Percentiles rank a stretch among this genome's conserved stretches.
Evolutionary conservation across 2,888 invertebrate genomes (phyloP).

Genomic region (Nasonia oneida): DNA sequence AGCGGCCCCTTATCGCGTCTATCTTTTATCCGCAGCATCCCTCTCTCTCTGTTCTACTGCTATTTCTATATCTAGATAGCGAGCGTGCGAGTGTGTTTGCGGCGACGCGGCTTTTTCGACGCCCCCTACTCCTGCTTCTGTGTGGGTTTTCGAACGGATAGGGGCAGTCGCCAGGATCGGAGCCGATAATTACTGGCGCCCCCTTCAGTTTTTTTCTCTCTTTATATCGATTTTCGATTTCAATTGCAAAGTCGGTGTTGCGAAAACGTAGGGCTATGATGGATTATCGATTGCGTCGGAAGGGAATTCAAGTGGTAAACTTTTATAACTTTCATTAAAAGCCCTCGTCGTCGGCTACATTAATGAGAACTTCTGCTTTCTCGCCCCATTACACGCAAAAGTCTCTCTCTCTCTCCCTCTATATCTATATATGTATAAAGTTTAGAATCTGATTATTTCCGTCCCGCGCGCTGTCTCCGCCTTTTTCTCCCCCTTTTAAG

Average conservation of each 20-base stretch:
- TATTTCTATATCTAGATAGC: background rate
- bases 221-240: background rate
- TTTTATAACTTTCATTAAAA: constrained; percentile 20
- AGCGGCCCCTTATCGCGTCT: background rate
- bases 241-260: no score
- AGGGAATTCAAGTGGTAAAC: background rate
- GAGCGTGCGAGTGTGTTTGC: background rate
- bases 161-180: constrained; percentile 38
- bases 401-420: no score
- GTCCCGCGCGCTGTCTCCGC: background rate
- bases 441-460: constrained; percentile 48
- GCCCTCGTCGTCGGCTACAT: constrained; percentile 1
- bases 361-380: constrained; percentile 39
- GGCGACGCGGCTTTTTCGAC: constrained; percentile 15
- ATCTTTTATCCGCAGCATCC: constrained; percentile 21
- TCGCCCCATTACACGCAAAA: background rate
- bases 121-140: background rate
- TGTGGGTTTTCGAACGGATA: background rate
- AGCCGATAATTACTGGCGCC: constrained; percentile 42
- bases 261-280: no score
- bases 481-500: background rate
- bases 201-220: background rate
- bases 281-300: background rate
- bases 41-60: background rate
- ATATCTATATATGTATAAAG: background rate